Conservation (phyloP, 2,113 vertebrate species). For the Mystacornis crossleyi region DNA sequence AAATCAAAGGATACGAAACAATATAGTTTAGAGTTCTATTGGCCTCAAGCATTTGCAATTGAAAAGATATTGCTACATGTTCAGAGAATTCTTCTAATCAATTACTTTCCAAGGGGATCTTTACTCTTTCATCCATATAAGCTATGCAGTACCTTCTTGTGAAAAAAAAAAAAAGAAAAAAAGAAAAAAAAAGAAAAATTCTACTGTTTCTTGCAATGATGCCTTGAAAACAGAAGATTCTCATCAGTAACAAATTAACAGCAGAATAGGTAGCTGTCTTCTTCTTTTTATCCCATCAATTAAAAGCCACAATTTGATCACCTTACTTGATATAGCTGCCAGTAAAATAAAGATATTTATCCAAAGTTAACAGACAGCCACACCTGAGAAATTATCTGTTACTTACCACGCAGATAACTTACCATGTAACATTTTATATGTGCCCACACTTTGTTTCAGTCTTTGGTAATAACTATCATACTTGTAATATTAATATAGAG, state of each 20-base stretch:
- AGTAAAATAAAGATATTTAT: background rate
- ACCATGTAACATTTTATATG: background rate
- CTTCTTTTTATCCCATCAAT: background rate
- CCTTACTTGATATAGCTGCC: background rate
- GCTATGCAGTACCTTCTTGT: background rate
- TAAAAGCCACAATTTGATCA: background rate
- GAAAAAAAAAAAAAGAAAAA: background rate
- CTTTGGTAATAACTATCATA: background rate
- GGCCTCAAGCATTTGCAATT: background rate
- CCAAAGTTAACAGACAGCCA: background rate
- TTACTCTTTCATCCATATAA: background rate
- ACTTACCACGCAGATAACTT: background rate
- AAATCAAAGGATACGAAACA: background rate
- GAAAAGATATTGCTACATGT: background rate
- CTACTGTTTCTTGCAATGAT: background rate
- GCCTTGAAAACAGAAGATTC: background rate
- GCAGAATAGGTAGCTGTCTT: background rate
- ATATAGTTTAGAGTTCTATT: background rate
- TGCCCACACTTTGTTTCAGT: background rate
- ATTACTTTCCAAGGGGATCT: background rate
- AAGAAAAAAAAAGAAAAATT: background rate
- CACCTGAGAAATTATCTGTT: background rate
- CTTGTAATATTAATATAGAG: background rate
- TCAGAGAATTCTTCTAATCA: background rate
- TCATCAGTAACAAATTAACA: background rate